These are phyloP conservation scores for Protobothrops flavoviridis DNA, from an alignment of 2,113 vertebrate genomes.

Conservation along the genomic window DNA sequence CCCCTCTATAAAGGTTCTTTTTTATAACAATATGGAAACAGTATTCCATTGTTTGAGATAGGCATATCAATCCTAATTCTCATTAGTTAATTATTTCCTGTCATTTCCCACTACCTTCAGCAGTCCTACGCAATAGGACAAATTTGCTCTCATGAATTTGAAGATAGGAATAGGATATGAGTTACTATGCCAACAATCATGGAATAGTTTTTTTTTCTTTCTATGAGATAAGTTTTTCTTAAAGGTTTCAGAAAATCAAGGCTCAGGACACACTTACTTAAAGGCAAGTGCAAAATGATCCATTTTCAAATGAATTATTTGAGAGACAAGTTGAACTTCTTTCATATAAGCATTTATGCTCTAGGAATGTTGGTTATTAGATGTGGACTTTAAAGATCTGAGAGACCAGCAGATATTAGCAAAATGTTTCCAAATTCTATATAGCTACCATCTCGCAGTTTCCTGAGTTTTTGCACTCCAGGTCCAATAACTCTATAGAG, in stretches of 20 bases:
- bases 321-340: not conserved
- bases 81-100: constrained; percentile 9
- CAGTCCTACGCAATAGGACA: not conserved
- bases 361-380: not conserved
- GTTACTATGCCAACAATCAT: constrained; percentile 16
- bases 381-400: not conserved
- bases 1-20: not conserved
- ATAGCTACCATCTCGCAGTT: not conserved
- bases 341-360: not conserved
- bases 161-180: not conserved
- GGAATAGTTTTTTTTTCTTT: not conserved
- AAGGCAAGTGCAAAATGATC: not conserved
- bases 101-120: not conserved
- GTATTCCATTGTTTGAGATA: not conserved
- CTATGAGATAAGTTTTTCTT: not conserved
- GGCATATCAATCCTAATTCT: not conserved
- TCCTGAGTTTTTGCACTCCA: not conserved
- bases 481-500: not conserved
- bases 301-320: not conserved
- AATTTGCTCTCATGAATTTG: constrained; percentile 10
- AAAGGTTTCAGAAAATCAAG: not conserved
- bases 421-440: not conserved
- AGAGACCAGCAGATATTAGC: not conserved
- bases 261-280: not conserved
- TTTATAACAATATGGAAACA: not conserved